Base-by-base conservation (phyloP, 2,888 invertebrate species). In the Amorpha juglandis region DNA sequence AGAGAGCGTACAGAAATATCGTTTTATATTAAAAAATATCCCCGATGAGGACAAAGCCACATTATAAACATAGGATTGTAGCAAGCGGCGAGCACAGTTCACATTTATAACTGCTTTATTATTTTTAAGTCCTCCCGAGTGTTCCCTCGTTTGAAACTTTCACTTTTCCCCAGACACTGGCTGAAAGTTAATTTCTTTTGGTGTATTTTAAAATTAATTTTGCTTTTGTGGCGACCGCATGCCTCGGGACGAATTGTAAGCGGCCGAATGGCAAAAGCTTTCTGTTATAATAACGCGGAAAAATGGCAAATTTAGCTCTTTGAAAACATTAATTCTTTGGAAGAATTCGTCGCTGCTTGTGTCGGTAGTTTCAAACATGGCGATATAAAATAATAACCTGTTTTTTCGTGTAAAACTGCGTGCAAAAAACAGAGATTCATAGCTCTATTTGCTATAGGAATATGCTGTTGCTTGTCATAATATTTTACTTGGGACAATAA, bases 121-220 rank as follows among this genome's bases (percentile, higher is more conserved):
- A 91, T 92, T 92, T 91, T 88, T 87, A 90, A 91, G 90, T 89
- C 89, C 78, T 82, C 81, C 78, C 79, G 83, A 89, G 86, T 86
- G 86, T 84, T 86, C 84, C 85, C 87, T 83, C 83, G 87, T 86
- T 87, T 78, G 80, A 86, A 92, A 92, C 83, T 91, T 91, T 87
- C 86, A 86, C 90, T 85, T 84, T 81, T 78, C 81, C 84, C 79
- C 78, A 78, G 82, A 82, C 83, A 79, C 81, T 80, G 82, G 76
- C 79, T 79, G 82, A 83, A 92, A 92, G 92, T 92, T 92, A 92
- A 93, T 92, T 91, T 93, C 91, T 92, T 92, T 92, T 88, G 87
- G 91, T 92, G 90, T 91, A 90, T 92, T 92, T 91, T 91, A 88
- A 92, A 92, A 91, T 92, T 91, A 91, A 92, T 92, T 92, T 91